phyloP scores from a whole-genome alignment of 1,140 invertebrate species.

The Pogonomyrmex barbatus region DNA sequence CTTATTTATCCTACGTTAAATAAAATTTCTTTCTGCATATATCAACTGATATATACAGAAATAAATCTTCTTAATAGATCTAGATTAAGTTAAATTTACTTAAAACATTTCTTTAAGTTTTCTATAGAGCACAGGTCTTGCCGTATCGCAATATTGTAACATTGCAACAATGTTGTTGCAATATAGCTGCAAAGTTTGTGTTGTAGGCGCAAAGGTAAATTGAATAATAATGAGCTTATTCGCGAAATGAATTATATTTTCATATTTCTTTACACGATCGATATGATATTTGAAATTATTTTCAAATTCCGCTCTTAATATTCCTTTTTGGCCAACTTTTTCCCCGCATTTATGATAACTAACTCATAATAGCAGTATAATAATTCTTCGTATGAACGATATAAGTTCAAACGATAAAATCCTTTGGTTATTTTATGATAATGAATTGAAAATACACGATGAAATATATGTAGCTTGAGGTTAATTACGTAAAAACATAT shows the following conservation, averaged over 20 bases:
- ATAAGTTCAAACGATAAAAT: constrained; percentile 15
- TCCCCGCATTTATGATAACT: neutral
- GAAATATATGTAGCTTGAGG: neutral
- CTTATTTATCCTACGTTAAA: neutral
- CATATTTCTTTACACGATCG: neutral
- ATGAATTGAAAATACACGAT: constrained; percentile 25
- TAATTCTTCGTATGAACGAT: neutral
- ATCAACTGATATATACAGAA: too few relatives aligned
- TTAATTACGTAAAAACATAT: constrained; percentile 3
- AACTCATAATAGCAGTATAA: neutral
- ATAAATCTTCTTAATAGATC: too few relatives aligned
- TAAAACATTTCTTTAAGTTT: neutral
- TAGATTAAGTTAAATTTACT: neutral
- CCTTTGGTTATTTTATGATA: constrained; percentile 35
- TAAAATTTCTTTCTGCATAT: too few relatives aligned
- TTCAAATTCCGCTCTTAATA: neutral
- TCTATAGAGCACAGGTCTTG: too few relatives aligned
- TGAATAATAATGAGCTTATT: neutral
- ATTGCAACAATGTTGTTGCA: too few relatives aligned
- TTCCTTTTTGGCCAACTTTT: neutral
- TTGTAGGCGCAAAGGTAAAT: neutral
- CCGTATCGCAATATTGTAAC: too few relatives aligned
- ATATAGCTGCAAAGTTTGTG: too few relatives aligned
- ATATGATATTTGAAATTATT: neutral
- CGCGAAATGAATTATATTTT: neutral